These are phyloP conservation scores for Ashinkailepas kermadecensis DNA, from an alignment of 2,888 invertebrate species.

Conservation along the genomic window DNA sequence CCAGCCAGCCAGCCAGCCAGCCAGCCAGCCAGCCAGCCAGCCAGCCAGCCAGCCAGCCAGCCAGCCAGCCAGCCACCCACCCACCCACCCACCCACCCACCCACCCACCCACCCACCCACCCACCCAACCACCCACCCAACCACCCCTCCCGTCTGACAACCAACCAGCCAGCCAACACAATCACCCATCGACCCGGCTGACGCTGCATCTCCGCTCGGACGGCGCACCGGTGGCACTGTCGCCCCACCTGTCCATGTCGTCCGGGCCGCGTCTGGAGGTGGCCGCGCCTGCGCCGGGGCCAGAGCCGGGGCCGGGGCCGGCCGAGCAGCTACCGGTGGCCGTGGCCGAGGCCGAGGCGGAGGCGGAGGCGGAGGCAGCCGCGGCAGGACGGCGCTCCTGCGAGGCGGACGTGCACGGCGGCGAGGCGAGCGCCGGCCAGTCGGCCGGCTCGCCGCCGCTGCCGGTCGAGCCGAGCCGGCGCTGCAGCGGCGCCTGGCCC, in stretches of 20 bases:
- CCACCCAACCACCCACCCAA: no score
- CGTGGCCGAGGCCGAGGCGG: background rate
- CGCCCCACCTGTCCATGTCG: conserved; percentile 23
- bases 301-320: background rate
- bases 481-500: conserved; percentile 79
- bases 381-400: conserved; percentile 17
- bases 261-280: background rate
- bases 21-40: no score
- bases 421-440: background rate
- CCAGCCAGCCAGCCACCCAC: no score
- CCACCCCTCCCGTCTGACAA: no score
- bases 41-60: no score
- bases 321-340: background rate
- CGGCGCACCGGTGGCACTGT: background rate
- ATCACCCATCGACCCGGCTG: no score
- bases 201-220: no score
- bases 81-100: no score
- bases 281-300: background rate
- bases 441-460: conserved; percentile 1
- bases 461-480: conserved; percentile 58
- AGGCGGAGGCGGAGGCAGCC: background rate
- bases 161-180: no score
- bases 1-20: no score
- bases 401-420: background rate
- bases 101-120: no score